Base-by-base conservation (phyloP, 2,113 vertebrate genomes). In the Halichoerus grypus region DNA sequence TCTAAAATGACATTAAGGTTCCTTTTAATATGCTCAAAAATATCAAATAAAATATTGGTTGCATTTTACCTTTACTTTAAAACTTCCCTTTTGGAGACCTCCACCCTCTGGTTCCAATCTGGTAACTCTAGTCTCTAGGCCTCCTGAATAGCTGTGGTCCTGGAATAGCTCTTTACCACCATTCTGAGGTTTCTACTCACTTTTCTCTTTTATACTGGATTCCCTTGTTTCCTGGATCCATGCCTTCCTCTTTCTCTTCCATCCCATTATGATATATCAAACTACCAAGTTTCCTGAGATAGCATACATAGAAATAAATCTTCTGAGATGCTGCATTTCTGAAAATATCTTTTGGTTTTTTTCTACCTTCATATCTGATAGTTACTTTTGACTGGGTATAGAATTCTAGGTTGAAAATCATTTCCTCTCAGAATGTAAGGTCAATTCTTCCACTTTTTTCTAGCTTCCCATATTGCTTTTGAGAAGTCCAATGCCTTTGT, bases 371-470 rank as follows among this genome's bases (percentile, higher is more conserved):
- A 46, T n/a, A 87, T 91, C 59, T 59, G 22, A 88, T 69, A 85
- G 53, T 55, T 94, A 91, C 28, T 77, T 91, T 88, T 86, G 39
- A 84, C 28, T 57, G 36, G 6, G n/a, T 94, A 36, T n/a, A 87
- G 84, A 90, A 85, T 85, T 89, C 59, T 74, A 59, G 49, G 21
- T 63, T 81, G 74, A 26, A 93, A 82, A 91, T 67, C 1, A 90
- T 93, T 91, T 97, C 80, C 53, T 89, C 31, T 84, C 46, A 89
- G 51, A 96, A 89, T 79, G 28, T 65, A 71, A 97, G 39, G 36
- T 39, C 93, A 97, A 97, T 95, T 97, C 22, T 24, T 95, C 39
- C 21, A 81, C 59, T 92, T 95, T 83, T 67, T 42, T 97, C 77
- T 84, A 92, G 42, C 89, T 95, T 93, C 86, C 46, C 79, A 76